phyloP scores from a whole-genome alignment of 1,140 invertebrate species.

The Drosophila fuyamai region DNA sequence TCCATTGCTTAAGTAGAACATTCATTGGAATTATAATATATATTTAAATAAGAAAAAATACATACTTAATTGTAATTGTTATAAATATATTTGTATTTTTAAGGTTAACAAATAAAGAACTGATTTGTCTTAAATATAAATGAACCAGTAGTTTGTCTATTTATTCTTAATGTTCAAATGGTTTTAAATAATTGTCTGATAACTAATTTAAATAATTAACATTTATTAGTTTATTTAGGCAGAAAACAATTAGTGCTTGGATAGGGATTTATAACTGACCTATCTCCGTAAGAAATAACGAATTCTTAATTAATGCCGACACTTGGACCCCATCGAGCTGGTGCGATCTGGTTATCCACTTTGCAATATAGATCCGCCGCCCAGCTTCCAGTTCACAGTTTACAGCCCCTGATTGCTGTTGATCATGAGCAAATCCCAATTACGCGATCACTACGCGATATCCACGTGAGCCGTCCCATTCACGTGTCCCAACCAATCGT shows the following conservation, averaged over 20 bases:
- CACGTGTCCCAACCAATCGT: conserved; percentile 60
- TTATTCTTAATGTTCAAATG: too few species aligned
- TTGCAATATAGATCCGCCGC: background rate
- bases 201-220: too few species aligned
- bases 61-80: too few species aligned
- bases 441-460: conserved; percentile 41
- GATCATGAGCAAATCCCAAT: conserved; percentile 50
- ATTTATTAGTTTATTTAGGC: background rate
- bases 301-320: background rate
- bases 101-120: too few species aligned
- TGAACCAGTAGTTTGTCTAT: too few species aligned
- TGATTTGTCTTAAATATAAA: too few species aligned
- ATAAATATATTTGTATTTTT: background rate
- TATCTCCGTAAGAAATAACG: background rate
- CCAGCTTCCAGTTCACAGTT: conserved; percentile 1
- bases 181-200: too few species aligned
- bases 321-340: background rate
- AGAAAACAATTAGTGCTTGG: background rate
- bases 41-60: conserved; percentile 6
- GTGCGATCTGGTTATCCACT: background rate
- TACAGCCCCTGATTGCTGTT: conserved; percentile 17
- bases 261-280: conserved; percentile 13
- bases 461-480: conserved; percentile 56
- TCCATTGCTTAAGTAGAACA: background rate
- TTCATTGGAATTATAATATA: background rate